Conservation (phyloP, 2,113 vertebrate species). For the Anseranas semipalmata region DNA sequence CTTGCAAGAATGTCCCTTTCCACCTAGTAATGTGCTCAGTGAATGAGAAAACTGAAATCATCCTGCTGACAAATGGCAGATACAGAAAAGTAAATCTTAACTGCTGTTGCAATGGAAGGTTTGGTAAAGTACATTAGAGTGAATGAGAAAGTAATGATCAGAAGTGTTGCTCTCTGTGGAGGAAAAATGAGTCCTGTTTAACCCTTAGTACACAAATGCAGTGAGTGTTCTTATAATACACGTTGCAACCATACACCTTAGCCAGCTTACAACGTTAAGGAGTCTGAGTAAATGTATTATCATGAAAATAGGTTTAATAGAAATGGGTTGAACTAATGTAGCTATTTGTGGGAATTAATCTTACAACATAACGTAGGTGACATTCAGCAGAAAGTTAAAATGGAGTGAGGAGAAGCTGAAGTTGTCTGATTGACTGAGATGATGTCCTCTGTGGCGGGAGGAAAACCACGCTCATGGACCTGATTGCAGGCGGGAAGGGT, state of each 20-base stretch:
- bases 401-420: background rate
- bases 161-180: background rate
- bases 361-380: rapidly evolving
- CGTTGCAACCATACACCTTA: background rate
- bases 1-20: background rate
- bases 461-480: background rate
- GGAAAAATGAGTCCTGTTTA: background rate
- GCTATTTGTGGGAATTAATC: background rate
- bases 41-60: background rate
- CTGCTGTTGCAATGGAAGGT: background rate
- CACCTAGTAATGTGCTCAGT: rapidly evolving
- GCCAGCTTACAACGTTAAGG: background rate
- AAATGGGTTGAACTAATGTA: background rate
- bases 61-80: background rate
- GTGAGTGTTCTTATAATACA: background rate
- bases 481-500: conserved; percentile 4
- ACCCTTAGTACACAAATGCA: background rate
- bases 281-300: background rate
- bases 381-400: background rate
- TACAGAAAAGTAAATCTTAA: background rate
- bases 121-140: background rate
- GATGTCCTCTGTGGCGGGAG: background rate
- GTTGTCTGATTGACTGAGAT: background rate
- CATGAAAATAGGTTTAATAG: background rate
- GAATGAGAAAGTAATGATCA: background rate